Percentiles rank a stretch among this genome's conserved stretches.
Conservation (phyloP, 2,797 vertebrate genomes). For the Aselliscus stoliczkanus region DNA sequence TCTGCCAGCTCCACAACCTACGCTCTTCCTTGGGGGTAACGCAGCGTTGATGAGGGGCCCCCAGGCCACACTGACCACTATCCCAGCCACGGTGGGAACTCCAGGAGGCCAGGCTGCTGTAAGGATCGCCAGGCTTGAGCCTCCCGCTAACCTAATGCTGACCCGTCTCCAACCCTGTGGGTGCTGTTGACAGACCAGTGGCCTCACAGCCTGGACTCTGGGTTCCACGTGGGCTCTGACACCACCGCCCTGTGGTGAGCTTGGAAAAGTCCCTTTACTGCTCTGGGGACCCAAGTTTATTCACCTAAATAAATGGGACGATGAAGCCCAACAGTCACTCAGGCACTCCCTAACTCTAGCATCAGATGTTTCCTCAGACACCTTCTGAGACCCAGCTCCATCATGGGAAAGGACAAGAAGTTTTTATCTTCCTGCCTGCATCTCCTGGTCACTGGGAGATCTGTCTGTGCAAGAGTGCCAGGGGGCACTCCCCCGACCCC, state of each 20-base stretch:
- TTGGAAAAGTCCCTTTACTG: neutral
- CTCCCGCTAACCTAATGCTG: neutral
- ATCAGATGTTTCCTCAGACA: neutral
- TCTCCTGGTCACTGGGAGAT: neutral
- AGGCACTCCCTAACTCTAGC: neutral
- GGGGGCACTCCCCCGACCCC: too few relatives aligned
- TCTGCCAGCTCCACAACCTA: neutral
- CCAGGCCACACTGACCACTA: rapidly evolving
- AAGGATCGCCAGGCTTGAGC: neutral
- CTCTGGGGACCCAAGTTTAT: neutral
- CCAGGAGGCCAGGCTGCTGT: neutral
- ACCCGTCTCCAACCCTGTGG: rapidly evolving
- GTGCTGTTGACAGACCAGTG: neutral
- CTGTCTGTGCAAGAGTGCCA: neutral
- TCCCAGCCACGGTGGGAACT: neutral
- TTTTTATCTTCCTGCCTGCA: neutral
- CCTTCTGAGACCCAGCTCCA: neutral
- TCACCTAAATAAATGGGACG: neutral
- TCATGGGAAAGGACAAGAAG: neutral
- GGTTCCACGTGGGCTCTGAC: neutral
- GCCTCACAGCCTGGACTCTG: neutral
- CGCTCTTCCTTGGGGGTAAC: neutral
- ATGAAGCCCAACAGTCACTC: neutral
- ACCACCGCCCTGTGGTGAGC: neutral
- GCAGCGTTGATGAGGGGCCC: neutral